phyloP scores from a whole-genome alignment of 2,888 invertebrate species.

The Aproaerema taeniolella region DNA sequence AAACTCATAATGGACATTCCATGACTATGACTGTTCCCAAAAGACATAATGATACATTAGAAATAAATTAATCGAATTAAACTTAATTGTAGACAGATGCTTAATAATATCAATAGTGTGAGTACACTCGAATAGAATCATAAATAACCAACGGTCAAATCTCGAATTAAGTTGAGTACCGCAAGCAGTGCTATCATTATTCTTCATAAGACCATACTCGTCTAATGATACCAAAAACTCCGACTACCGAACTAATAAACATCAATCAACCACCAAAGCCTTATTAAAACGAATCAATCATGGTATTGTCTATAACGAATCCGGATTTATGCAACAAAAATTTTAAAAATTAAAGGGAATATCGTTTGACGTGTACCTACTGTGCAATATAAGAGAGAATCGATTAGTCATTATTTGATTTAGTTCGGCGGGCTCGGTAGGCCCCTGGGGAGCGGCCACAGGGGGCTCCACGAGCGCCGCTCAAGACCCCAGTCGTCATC shows the following conservation, averaged over 20 bases:
- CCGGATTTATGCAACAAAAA: conserved; percentile 67
- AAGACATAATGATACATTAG: too few species aligned
- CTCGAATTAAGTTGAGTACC: conserved; percentile 71
- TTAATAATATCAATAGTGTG: conserved; percentile 45
- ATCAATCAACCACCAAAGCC: conserved; percentile 68
- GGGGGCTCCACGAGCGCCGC: conserved; percentile 65
- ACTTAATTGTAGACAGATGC: conserved; percentile 37
- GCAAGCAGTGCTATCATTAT: conserved; percentile 59
- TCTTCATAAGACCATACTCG: conserved; percentile 69
- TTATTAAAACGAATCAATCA: conserved; percentile 74
- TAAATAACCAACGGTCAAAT: conserved; percentile 62
- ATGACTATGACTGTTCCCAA: too few species aligned
- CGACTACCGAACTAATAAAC: conserved; percentile 76
- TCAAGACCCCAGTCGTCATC: conserved; percentile 61
- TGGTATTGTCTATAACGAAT: conserved; percentile 69
- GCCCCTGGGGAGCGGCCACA: conserved; percentile 62
- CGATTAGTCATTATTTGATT: conserved; percentile 78
- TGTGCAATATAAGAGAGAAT: conserved; percentile 74
- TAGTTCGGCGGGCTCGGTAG: conserved; percentile 65
- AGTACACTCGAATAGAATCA: conserved; percentile 43
- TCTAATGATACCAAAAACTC: conserved; percentile 73
- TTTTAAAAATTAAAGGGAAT: conserved; percentile 71
- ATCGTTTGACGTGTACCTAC: conserved; percentile 76
- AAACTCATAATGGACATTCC: too few species aligned
- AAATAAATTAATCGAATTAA: conserved; percentile 43